phyloP scores from a whole-genome alignment of 2,113 vertebrate species.

The Andinoacara biseriatus region DNA sequence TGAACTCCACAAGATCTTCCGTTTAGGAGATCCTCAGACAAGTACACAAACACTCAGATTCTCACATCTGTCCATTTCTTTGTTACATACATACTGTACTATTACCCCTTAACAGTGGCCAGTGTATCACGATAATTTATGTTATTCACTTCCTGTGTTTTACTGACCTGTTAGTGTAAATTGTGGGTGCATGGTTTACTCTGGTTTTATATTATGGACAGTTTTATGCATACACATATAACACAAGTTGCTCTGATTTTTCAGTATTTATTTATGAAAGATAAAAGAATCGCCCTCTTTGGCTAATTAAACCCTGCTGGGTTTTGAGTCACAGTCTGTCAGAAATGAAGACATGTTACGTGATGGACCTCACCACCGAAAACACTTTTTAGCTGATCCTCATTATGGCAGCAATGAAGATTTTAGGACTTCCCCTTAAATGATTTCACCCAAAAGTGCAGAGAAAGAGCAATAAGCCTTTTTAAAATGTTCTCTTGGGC shows the following conservation, averaged over 20 bases:
- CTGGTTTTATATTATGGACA: neutral
- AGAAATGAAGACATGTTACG: neutral
- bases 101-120: no score
- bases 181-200: neutral
- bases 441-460: neutral
- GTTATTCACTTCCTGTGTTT: neutral
- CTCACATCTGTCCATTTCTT: no score
- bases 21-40: no score
- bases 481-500: constrained; percentile 2
- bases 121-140: no score
- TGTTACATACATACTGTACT: no score
- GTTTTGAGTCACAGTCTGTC: neutral
- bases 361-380: neutral
- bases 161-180: neutral
- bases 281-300: neutral
- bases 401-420: constrained; percentile 3
- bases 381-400: neutral
- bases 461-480: constrained; percentile 6
- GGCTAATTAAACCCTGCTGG: neutral
- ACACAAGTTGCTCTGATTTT: neutral
- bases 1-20: no score
- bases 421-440: neutral
- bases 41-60: no score
- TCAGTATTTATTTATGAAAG: neutral
- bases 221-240: neutral